phyloP scores from a whole-genome alignment of 2,888 invertebrate species.

The Galerucella calmariensis region DNA sequence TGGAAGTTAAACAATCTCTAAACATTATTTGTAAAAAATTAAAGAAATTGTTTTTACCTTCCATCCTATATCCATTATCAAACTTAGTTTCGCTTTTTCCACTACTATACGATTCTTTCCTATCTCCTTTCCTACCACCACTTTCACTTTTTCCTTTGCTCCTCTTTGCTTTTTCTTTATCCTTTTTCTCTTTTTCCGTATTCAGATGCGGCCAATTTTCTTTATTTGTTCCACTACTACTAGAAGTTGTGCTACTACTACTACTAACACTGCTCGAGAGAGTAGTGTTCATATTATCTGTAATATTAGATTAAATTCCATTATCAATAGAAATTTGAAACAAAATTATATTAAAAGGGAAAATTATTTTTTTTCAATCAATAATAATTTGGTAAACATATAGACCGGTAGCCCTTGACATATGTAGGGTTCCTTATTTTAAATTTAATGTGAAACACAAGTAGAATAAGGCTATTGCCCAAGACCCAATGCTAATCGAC shows the following conservation, averaged over 20 bases:
- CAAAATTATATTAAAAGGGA: neutral
- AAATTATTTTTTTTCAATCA: too few species aligned
- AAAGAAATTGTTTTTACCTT: slow-evolving; percentile 28
- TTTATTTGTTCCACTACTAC: slow-evolving; percentile 51
- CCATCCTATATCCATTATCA: slow-evolving; percentile 43
- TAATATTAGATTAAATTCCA: slow-evolving; percentile 9
- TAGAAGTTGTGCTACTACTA: slow-evolving; percentile 43
- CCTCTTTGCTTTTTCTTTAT: slow-evolving; percentile 60
- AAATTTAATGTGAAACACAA: too few species aligned
- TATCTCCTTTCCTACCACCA: slow-evolving; percentile 42
- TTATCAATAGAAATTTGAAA: neutral
- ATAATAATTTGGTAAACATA: too few species aligned
- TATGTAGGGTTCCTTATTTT: too few species aligned
- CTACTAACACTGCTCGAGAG: slow-evolving; percentile 47
- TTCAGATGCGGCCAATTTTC: slow-evolving; percentile 61
- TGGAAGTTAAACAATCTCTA: too few species aligned
- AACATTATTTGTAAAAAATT: too few species aligned
- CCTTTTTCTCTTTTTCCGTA: slow-evolving; percentile 52
- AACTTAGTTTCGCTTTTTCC: slow-evolving; percentile 44
- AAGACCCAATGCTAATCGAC: too few species aligned
- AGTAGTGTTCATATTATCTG: slow-evolving; percentile 39
- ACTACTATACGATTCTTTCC: slow-evolving; percentile 40
- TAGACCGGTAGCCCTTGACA: too few species aligned
- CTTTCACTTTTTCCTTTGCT: slow-evolving; percentile 45
- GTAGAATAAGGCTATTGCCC: too few species aligned